Conservation (phyloP, 1,140 invertebrate species). For the Caenorhabditis elegans region WBcel235 BX284604.4:9988001-9988500, state of each 20-base stretch:
- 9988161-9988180: slow-evolving; percentile 49
- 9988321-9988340: slow-evolving; percentile 52
- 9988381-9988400: slow-evolving; percentile 43
- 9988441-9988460: slow-evolving; percentile 11
- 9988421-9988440: slow-evolving; percentile 52
- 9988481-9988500: slow-evolving; percentile 45
- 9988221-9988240: neutral
- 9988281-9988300: slow-evolving; percentile 34
- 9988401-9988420: slow-evolving; percentile 29
- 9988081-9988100: slow-evolving; percentile 59
- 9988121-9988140: slow-evolving; percentile 58
- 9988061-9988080: slow-evolving; percentile 46
- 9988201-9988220: slow-evolving; percentile 46
- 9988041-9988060: slow-evolving; percentile 54
- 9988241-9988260: neutral
- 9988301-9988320: slow-evolving; percentile 37
- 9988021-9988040: slow-evolving; percentile 59
- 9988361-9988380: slow-evolving; percentile 50
- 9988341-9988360: slow-evolving; percentile 56
- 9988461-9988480: slow-evolving; percentile 37
- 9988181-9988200: slow-evolving; percentile 55
- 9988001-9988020: slow-evolving; percentile 54
- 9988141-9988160: slow-evolving; percentile 55
- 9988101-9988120: slow-evolving; percentile 46
- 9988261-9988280: slow-evolving; percentile 43